These are phyloP conservation scores for Arion vulgaris DNA, from an alignment of 1,140 invertebrate species.

Conservation along the genomic window DNA sequence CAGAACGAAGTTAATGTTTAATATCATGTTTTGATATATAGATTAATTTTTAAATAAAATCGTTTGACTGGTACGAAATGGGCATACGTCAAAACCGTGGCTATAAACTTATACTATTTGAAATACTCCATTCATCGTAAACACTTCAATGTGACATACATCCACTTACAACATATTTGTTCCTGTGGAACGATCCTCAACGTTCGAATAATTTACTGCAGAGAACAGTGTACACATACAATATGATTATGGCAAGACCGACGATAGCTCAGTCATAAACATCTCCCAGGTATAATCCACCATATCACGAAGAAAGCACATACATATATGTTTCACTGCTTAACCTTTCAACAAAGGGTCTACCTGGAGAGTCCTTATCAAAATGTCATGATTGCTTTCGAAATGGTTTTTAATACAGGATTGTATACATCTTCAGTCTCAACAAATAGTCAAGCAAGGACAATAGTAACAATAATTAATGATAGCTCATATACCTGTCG, in stretches of 20 bases:
- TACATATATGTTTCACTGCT: too few relatives aligned
- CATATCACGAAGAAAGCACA: too few relatives aligned
- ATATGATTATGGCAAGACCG: neutral
- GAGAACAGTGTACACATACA: neutral
- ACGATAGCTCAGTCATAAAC: neutral
- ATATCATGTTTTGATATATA: too few relatives aligned
- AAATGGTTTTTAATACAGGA: neutral
- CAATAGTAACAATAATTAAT: neutral
- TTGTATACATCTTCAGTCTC: neutral
- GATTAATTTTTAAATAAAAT: too few relatives aligned
- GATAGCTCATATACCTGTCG: neutral
- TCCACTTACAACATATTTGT: neutral
- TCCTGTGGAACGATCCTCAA: neutral
- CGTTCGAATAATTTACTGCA: neutral
- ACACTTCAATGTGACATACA: neutral
- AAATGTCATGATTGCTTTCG: neutral
- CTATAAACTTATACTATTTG: neutral
- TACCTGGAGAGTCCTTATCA: neutral
- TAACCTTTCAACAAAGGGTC: too few relatives aligned
- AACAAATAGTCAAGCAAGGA: too few relatives aligned
- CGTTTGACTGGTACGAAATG: too few relatives aligned
- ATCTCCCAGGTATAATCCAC: neutral
- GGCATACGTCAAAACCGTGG: too few relatives aligned
- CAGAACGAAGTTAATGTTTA: too few relatives aligned
- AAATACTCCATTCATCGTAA: neutral